Evolutionary conservation across 1,140 invertebrate species (phyloP), one percentile per base, ranked within the genome.

Genomic region (Drosophila saltans): DNA sequence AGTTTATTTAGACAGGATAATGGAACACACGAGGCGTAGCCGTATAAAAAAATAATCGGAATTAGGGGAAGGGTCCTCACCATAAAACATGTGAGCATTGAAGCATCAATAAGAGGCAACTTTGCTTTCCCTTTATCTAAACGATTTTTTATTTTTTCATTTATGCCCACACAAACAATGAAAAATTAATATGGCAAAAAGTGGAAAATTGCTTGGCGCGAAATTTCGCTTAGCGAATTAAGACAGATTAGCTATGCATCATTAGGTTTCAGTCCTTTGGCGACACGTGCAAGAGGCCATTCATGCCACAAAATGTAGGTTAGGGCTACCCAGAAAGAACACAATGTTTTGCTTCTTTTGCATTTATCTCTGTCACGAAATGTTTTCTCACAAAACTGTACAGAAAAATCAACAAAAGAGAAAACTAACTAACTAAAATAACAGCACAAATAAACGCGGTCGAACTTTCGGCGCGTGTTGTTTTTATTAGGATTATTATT

Each of bases 161-260:
- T 21, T 52, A 11, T 52, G 24, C 39, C 16, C 62, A 58, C 52
- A 45, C 43, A 39, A 59, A 78, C 68, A 61, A 69, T 69, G 33
- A 76, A 82, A 76, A 69, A 79, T 77, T 73, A 81, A 77, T 81
- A 77, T 68, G 70, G 45, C 66, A 69, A 79, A 75, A 81, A 77
- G 65, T 76, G 78, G 73, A 80, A 80, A 80, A 81, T 78, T 78
- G 68, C 61, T 59, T 58, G 63, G 68, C 68, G 68, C 75, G 58
- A 78, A 78, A 78, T 78, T 78, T 30, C 66, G 74, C 63, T 67
- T 62, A 48, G 72, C 72, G 68, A 76, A 80, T 80, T 76, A 76
- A 69, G 48, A 45, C 26, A 65, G 75, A 78, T 78, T 78, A 78
- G 75, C 64, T 48, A 78, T 72, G 75, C 75, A 72, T 78, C 75